Evolutionary conservation across 1,140 invertebrate genomes (phyloP).

Genomic region (Samia ricini): DNA sequence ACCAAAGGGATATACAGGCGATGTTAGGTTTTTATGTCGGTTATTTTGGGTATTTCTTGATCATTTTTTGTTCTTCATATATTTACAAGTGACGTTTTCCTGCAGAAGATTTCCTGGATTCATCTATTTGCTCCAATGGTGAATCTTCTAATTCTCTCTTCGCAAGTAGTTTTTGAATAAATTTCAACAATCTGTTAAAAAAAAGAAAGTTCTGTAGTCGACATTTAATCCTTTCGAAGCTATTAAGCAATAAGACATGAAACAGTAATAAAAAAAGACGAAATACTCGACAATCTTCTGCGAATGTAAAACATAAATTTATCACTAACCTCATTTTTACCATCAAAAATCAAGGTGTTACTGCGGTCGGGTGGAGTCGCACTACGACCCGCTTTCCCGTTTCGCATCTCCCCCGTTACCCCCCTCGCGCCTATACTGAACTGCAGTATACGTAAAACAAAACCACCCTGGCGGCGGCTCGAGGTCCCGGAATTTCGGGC

Average conservation of each 20-base stretch:
- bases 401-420: constrained; percentile 18
- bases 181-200: no score
- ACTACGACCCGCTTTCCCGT: constrained; percentile 3
- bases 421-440: constrained; percentile 44
- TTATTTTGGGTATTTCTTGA: neutral
- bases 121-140: no score
- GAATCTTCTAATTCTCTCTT: no score
- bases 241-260: neutral
- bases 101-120: no score
- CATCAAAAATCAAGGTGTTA: constrained; percentile 51
- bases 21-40: neutral
- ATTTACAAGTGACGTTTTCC: no score
- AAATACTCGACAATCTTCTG: constrained; percentile 2
- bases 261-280: constrained; percentile 1
- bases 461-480: constrained; percentile 37
- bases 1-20: neutral
- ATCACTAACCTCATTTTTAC: constrained; percentile 9
- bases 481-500: constrained; percentile 42
- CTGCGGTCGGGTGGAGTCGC: constrained; percentile 28
- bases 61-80: no score
- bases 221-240: neutral
- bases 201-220: neutral
- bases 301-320: constrained; percentile 13
- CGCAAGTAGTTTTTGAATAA: no score
- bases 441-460: constrained; percentile 65